Evolutionary conservation across 2,797 vertebrate genomes (phyloP).

Genomic region (Syngnathus acus): DNA sequence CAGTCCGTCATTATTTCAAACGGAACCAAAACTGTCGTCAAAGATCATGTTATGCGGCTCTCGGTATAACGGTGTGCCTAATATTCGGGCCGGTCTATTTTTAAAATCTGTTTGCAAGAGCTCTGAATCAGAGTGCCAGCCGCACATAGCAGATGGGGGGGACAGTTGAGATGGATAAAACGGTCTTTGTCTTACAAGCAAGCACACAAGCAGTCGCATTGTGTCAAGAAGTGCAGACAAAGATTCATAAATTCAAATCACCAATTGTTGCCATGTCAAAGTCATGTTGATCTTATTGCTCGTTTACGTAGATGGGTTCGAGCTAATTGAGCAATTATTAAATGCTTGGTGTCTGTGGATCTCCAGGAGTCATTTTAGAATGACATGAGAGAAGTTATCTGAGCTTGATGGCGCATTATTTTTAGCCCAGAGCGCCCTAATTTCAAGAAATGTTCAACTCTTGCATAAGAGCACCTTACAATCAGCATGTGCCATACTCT

Average conservation of each 20-base stretch:
- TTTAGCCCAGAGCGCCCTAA: not conserved
- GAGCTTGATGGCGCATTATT: not conserved
- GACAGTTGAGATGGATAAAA: slow-evolving; percentile 14
- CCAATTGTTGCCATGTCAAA: not conserved
- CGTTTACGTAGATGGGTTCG: not conserved
- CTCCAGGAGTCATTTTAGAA: not conserved
- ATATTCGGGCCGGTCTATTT: not conserved
- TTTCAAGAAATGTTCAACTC: slow-evolving; percentile 1
- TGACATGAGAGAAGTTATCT: not conserved
- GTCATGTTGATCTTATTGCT: not conserved
- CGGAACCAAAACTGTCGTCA: no score
- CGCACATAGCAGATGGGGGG: slow-evolving; percentile 1
- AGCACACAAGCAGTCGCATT: not conserved
- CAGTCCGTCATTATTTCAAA: no score
- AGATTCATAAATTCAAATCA: not conserved
- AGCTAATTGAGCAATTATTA: not conserved
- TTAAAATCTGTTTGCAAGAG: not conserved
- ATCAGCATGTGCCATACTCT: not conserved
- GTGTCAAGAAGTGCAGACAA: not conserved
- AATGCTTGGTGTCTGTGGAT: not conserved
- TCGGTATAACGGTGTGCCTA: not conserved
- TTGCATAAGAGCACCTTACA: not conserved
- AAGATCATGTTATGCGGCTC: not conserved
- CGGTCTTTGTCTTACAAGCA: not conserved
- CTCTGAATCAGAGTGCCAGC: not conserved